Base-by-base conservation (phyloP, 2,888 invertebrate genomes). In the Aethes cnicana region DNA sequence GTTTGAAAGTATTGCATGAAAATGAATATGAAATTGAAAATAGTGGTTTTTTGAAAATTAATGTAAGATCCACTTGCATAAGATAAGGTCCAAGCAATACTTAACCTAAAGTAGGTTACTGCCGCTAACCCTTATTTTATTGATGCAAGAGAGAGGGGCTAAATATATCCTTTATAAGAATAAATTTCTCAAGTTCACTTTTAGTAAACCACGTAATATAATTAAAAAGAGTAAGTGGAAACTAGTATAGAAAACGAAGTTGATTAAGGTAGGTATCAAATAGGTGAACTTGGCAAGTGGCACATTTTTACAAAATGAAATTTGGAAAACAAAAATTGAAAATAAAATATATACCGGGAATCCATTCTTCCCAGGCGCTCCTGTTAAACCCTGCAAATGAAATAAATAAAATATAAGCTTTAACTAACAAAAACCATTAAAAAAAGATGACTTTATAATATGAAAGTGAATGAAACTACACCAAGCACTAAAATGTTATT, bases 291-390 rank as follows among this genome's bases (percentile, higher is more conserved):
- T 18, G 16, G 14, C 14, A 35, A 18, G 37, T 18, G 16, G 14
- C 14, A 35, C 25, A 23, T 52, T 54, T 53, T 44, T 36, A 33
- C 37, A 55, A 23, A 16, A 9, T 14, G 39, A 56, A 64, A 53
- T 53, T 7, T 57, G 81, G 80, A 81, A 74, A 46, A 53, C 30
- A 78, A 81, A 82, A 85, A 81, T 83, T 81, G 83, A 90, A 90
- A 61, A 62, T 44, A 54, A 85, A 86, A 87, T 86, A 90, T 66
- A 62, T 86, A 96, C 96, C 94, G 96, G 96, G 92, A 96, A 96
- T 91, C 96, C 96, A 84, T 95, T 95, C 91, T 95, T 95, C 83
- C 96, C 96, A 69, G 95, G 92, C 74, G 95, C 92, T 80, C 96
- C 96, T 81, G 93, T 91, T 73, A 93, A 88, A 79, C 96, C 96